Base-by-base conservation (phyloP, 2,888 invertebrate genomes). In the Hoplodrina blanda region DNA sequence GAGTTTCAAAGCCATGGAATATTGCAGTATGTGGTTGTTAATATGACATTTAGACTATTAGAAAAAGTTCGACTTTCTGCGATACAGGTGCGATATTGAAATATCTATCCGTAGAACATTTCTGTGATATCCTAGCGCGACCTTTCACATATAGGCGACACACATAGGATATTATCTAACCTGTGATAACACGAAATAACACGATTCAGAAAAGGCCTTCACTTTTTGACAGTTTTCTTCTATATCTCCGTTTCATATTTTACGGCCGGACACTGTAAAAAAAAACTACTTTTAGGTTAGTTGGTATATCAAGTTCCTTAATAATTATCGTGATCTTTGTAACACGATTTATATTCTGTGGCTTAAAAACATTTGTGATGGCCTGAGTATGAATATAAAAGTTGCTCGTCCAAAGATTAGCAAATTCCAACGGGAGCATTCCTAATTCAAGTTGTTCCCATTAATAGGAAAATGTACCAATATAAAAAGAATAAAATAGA, bases 351-450 rank as follows among this genome's bases (percentile, higher is more conserved):
- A 59, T 65, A 50, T 63, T 55, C 54, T 49, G 57, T 75, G 63
- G 60, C 65, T 71, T 53, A 46, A 10, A 56, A 73, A 67, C 52
- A 68, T 68, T 76, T 79, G 80, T 84, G 82, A 82, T 84, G 69
- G 72, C 69, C 76, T 84, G 19, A 76, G 69, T 79, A 79, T 81
- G 73, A 13, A 63, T 72, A 78, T 69, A 50, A 54, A 70, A 69
- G 69, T 66, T 78, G 15, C 65, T 57, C 67, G 33, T 74, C 83
- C 85, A 85, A 84, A 84, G 81, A 84, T 79, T 71, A 80, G 66
- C 59, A 82, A 82, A 74, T 69, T 67, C 37, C 5, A n/a, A 65
- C 80, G 41, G 60, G 69, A 62, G 66, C 15, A 33, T 83, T 70
- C 66, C 71, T 70, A 78, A 62, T 70, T 73, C 60, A 57, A 46